Percentiles rank a stretch among this genome's conserved stretches.
Conservation (phyloP, 2,113 vertebrate genomes). For the Hyperopisus bebe region DNA sequence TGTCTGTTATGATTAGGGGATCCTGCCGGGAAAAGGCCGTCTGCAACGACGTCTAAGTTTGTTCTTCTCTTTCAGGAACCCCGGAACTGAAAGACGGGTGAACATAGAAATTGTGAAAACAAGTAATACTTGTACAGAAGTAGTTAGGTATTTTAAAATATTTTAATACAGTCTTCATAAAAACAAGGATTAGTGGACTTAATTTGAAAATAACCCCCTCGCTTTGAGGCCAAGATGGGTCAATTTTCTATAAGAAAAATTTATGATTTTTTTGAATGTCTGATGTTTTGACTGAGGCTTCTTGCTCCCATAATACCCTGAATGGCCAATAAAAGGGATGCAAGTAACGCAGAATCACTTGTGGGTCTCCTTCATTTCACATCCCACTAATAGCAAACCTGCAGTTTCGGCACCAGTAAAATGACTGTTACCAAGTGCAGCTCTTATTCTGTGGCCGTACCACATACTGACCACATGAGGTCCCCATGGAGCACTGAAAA, state of each 20-base stretch:
- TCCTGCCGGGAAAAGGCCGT: neutral
- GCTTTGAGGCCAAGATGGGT: constrained; percentile 41
- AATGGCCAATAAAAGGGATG: constrained; percentile 60
- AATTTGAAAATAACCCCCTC: constrained; percentile 32
- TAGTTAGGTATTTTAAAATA: constrained; percentile 40
- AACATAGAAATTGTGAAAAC: neutral
- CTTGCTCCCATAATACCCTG: constrained; percentile 42
- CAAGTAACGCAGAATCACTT: constrained; percentile 27
- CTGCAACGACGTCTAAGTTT: neutral
- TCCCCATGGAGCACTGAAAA: neutral
- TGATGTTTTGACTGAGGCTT: constrained; percentile 50
- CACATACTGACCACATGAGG: neutral
- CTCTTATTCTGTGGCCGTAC: neutral
- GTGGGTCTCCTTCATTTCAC: constrained; percentile 12
- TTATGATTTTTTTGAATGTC: constrained; percentile 45
- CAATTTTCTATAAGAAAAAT: constrained; percentile 43
- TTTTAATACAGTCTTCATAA: constrained; percentile 48
- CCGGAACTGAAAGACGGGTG: neutral
- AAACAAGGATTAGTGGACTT: constrained; percentile 32
- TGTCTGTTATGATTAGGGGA: neutral
- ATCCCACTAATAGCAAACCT: constrained; percentile 9
- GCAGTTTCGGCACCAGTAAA: neutral
- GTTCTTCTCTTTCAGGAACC: neutral
- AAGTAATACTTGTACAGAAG: constrained; percentile 19
- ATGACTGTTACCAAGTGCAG: neutral